These are phyloP conservation scores for Tichodroma muraria DNA, from an alignment of 2,113 vertebrate genomes.

Conservation along the genomic window DNA sequence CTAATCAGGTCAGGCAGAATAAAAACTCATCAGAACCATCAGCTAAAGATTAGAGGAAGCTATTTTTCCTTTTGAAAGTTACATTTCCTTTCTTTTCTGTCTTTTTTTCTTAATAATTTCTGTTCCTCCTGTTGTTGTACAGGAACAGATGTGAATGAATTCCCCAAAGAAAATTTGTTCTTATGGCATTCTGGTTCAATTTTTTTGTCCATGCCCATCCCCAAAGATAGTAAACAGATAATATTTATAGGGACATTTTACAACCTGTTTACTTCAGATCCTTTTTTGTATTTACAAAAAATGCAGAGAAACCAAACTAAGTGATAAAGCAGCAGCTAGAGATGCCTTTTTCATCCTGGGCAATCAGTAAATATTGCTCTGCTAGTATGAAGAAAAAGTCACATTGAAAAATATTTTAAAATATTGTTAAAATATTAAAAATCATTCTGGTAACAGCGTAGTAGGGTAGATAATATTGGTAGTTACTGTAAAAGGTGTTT, in stretches of 20 bases:
- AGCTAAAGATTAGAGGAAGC: neutral
- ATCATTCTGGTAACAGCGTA: neutral
- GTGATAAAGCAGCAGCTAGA: neutral
- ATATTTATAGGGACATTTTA: neutral
- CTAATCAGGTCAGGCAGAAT: neutral
- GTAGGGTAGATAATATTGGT: neutral
- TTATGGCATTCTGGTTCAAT: neutral
- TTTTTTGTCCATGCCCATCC: neutral
- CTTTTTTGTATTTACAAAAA: neutral
- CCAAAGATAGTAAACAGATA: neutral
- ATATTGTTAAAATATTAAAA: neutral
- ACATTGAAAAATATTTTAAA: neutral
- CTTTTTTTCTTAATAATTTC: neutral
- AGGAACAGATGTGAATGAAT: conserved; percentile 40
- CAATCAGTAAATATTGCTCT: neutral
- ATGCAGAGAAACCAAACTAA: neutral
- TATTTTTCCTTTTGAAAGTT: neutral
- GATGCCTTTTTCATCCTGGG: neutral
- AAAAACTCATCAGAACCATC: neutral
- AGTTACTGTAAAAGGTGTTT: neutral
- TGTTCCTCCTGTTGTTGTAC: neutral
- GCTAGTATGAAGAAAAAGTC: neutral
- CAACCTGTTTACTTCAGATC: neutral
- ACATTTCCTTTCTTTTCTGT: neutral
- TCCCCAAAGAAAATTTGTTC: conserved; percentile 26